Evolutionary conservation across 2,888 invertebrate species (phyloP), one percentile per base, ranked within the genome.

Genomic region (Mayetiola destructor): DNA sequence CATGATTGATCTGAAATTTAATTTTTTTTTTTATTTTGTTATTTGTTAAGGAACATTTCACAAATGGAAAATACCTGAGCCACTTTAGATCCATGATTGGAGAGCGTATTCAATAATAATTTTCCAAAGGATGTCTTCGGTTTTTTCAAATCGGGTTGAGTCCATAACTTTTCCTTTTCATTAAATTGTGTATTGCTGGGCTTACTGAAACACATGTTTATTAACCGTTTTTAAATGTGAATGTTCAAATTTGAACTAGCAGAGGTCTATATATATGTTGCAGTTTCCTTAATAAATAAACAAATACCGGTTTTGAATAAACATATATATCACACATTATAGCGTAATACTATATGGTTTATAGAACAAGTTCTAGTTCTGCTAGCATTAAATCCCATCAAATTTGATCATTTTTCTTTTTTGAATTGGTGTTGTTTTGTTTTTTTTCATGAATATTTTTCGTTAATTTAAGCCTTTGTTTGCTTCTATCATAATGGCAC

Each of bases 251-350:
- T 42, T 42, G n/a, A n/a, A n/a, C n/a, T n/a, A n/a, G n/a, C n/a
- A n/a, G n/a, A n/a, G n/a, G n/a, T n/a, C n/a, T n/a, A n/a, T n/a
- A n/a, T 39, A 18, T 39, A 48, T 48, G 23, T 48, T 48, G 48
- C 48, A 48, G 23, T 48, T 48, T 48, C 27, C 14, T 48, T 48
- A 48, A 48, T 48, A 48, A 48, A 48, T 48, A 27, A 27, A 23
- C 23, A 27, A 48, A 48, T 48, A 27, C 48, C 23, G 27, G 23
- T 48, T 48, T 23, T 48, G 23, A 23, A 42, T 42, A 42, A 48
- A 48, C 27, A 48, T 48, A 27, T 48, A 48, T 27, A 27, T 40
- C 23, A 20, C 40, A 40, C 40, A 40, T n/a, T n/a, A n/a, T n/a
- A n/a, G n/a, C n/a, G n/a, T n/a, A n/a, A n/a, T n/a, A n/a, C n/a